Conservation (phyloP, 2,888 invertebrate genomes). For the Ceramica pisi region DNA sequence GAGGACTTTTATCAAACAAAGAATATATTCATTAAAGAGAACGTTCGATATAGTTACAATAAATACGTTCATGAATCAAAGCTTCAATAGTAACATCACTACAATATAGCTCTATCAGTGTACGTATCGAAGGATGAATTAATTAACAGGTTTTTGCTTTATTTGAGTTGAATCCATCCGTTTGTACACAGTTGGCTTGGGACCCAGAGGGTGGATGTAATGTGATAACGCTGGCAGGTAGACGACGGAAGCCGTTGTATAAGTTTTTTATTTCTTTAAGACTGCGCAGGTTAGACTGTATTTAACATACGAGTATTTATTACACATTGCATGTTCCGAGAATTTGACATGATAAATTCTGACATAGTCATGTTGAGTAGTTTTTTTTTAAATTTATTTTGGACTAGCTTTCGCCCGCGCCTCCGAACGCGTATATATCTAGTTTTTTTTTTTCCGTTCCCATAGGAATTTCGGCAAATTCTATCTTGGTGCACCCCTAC, state of each 20-base stretch:
- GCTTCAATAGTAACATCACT: constrained; percentile 6
- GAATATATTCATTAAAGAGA: neutral
- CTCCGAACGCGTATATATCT: too few species aligned
- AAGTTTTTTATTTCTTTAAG: constrained; percentile 27
- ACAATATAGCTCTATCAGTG: constrained; percentile 12
- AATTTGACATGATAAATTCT: constrained; percentile 7
- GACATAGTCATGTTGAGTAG: neutral
- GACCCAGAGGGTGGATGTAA: constrained; percentile 48
- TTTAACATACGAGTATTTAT: constrained; percentile 35
- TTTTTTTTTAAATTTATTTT: neutral
- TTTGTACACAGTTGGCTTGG: constrained; percentile 21
- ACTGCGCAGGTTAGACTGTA: constrained; percentile 20
- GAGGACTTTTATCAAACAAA: constrained; percentile 24
- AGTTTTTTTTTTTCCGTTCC: too few species aligned
- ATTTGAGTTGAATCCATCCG: constrained; percentile 23
- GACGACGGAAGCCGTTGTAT: constrained; percentile 35
- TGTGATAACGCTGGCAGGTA: constrained; percentile 57
- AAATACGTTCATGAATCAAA: constrained; percentile 8
- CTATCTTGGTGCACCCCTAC: too few species aligned
- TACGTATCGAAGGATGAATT: neutral
- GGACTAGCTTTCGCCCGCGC: too few species aligned
- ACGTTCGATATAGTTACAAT: neutral
- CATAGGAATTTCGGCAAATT: too few species aligned
- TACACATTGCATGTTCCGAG: constrained; percentile 18
- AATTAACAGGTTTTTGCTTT: constrained; percentile 42